phyloP scores from a whole-genome alignment of 2,113 vertebrate species.

The Crotalus horridus region DNA sequence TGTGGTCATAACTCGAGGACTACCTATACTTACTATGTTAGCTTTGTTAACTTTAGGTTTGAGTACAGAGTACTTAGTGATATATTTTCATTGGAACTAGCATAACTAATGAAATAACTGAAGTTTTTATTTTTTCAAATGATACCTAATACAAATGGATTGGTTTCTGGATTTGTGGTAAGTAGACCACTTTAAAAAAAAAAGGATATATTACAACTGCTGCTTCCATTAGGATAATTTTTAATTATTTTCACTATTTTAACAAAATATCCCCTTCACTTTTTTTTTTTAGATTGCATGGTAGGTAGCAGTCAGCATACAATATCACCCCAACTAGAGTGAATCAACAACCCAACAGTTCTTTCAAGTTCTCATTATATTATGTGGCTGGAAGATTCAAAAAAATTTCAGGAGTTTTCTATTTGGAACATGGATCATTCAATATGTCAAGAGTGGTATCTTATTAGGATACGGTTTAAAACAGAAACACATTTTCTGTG shows the following conservation, averaged over 20 bases:
- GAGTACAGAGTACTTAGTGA: not conserved
- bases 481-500: not conserved
- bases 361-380: not conserved
- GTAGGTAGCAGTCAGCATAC: not conserved
- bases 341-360: not conserved
- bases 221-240: not conserved
- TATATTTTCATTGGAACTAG: not conserved
- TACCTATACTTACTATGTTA: not conserved
- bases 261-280: not conserved
- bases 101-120: not conserved
- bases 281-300: not conserved
- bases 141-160: not conserved
- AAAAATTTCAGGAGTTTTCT: not conserved
- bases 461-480: not conserved
- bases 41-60: not conserved
- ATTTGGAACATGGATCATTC: not conserved
- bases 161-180: not conserved
- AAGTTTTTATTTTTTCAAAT: not conserved
- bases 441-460: not conserved
- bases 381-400: not conserved
- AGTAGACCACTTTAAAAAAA: not conserved
- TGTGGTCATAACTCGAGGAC: not conserved
- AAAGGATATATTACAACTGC: not conserved
- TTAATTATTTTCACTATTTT: not conserved
- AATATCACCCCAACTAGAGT: not conserved